Base-by-base conservation (phyloP, 2,113 vertebrate species). In the Clinocottus analis region DNA sequence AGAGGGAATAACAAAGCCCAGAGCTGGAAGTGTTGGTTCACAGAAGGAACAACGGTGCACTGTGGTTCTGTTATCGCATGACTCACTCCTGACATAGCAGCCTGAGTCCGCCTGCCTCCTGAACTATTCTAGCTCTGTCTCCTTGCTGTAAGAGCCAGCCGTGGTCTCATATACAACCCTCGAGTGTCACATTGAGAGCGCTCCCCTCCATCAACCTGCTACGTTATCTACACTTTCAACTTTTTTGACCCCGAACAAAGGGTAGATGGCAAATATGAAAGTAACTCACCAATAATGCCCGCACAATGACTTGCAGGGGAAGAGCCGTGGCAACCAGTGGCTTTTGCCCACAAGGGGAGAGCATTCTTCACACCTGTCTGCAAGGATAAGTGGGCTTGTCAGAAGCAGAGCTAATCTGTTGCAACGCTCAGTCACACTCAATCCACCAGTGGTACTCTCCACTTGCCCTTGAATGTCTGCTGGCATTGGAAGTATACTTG, bases 321-420 rank as follows among this genome's bases (percentile, higher is more conserved):
- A 69, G 75, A 83, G 72, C 83, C 45, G 4, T 92, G 91, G 93
- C 87, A 89, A 92, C 89, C 90, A 60, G 83, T 80, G 84, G 87
- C 86, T 90, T 88, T 85, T 87, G 86, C 84, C 93, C 85, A 87
- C 83, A 82, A 93, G 91, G 88, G 80, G 72, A 80, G 86, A 86
- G 90, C 89, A 92, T 91, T 93, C 92, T 93, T 93, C 91, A 93
- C 92, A 94, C 94, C 93, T 94, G 93, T 94, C 94, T 88, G 65
- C 84, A 73, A 91, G 92, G 88, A 94, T 95, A 94, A 93, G 79
- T 87, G 88, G 82, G 83, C 83, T 89, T 91, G 93, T 93, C 91
- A 92, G 89, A 72, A 87, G 88, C 89, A 90, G 75, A 87, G 90
- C 88, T 94, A 94, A 94, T 94, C 94, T 94, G 91, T 91, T 93